A percentile compares a stretch with the other conserved stretches of the same genome.
Conservation (phyloP, 2,113 vertebrate genomes). For the Mesocricetus auratus region DNA sequence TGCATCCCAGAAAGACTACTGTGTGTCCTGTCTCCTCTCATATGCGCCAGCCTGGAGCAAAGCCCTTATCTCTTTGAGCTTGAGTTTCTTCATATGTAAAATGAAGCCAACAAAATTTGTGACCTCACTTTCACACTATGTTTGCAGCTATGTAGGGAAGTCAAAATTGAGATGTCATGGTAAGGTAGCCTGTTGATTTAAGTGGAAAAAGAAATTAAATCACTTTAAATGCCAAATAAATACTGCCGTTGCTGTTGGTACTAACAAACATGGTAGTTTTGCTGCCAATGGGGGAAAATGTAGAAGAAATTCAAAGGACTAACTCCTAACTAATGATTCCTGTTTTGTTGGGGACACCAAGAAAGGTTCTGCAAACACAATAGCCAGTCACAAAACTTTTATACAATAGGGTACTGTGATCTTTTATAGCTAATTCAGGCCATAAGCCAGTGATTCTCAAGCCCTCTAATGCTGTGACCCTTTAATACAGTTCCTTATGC, state of each 20-base stretch:
- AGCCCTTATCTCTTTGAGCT: background rate
- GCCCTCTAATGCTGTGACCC: background rate
- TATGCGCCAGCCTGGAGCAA: background rate
- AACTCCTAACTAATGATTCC: background rate
- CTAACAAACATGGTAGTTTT: background rate
- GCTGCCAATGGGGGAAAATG: background rate
- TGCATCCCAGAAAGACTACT: background rate
- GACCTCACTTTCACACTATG: background rate
- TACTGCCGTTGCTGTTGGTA: background rate
- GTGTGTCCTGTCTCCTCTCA: background rate
- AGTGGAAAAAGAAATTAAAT: background rate
- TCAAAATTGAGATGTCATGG: background rate
- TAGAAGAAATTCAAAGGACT: background rate
- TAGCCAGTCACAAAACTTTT: background rate
- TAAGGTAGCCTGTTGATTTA: background rate
- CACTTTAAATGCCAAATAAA: background rate
- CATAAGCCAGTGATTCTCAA: background rate
- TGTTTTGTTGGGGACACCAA: background rate
- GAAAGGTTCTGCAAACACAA: background rate
- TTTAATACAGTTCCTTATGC: background rate
- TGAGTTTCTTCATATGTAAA: conserved; percentile 1
- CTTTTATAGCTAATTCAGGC: background rate
- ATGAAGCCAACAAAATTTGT: background rate
- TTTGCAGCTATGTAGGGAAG: background rate
- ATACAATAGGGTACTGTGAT: background rate